Base-by-base conservation (phyloP, 2,113 vertebrate genomes). In the Ginglymostoma cirratum region DNA sequence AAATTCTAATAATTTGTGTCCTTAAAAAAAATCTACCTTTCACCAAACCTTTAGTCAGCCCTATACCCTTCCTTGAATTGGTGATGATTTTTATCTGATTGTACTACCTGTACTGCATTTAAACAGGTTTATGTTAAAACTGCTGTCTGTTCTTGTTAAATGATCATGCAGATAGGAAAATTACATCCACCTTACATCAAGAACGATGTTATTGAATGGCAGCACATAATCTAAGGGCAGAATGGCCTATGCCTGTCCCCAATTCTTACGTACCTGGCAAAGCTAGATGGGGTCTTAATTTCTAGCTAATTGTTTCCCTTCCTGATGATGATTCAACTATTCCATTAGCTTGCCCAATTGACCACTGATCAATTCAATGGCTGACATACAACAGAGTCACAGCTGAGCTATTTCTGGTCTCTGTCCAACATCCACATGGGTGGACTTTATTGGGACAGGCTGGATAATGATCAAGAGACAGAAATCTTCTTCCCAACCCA, bases 1-100 rank as follows among this genome's bases (percentile, higher is more conserved):
- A 90, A 90, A 34, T 90, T 61, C 87, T 92, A 65, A 65, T 65
- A 55, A 92, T 92, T 92, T 65, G 52, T n/a, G 15, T 27, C 87
- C 52, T 90, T 55, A 55, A 90, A 90, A 34, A 87, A 17, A 34
- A 87, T 5, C 48, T 30, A 90, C 85, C 17, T 92, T 34, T 92
- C 52, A n/a, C 27, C 30, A 90, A 65, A 30, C 4, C 19, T 65
- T 90, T 12, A 87, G 52, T 65, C 86, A 90, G 27, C 87, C 85
- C 48, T 19, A 12, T 24, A 52, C 2, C 27, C 24, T 52, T 30
- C 23, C 14, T 52, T 87, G 85, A 45, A 30, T 52, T 2, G 5
- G 80, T 55, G 52, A 17, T 65, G 27, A 34, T 19, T 61, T n/a
- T n/a, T 61, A 55, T 65, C 55, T 92, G 87, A 12, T n/a, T 92